Base-by-base conservation (phyloP, 2,888 invertebrate species). In the Pasiphila rectangulata region DNA sequence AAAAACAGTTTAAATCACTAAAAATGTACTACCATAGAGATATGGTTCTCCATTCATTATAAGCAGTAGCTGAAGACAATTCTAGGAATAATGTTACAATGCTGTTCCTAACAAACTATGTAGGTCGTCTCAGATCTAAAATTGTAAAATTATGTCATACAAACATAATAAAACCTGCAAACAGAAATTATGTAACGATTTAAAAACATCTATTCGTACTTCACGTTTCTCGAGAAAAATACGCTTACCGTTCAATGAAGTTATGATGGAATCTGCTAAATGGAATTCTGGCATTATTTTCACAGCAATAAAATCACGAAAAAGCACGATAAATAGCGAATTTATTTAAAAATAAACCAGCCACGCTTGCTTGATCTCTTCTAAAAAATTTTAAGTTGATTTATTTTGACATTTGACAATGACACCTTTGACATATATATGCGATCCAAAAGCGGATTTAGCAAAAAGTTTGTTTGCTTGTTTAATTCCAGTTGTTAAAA, bases 81-180 rank as follows among this genome's bases (percentile, higher is more conserved):
- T 51, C 44, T 56, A 47, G 36, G 47, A 41, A 62, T n/a, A 66
- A 63, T 67, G 67, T 68, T 62, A 69, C 71, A 69, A 62, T 54
- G 60, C 65, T 48, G 54, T 52, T 57, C 16, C 57, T 59, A 72
- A 59, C 63, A 51, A 59, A 64, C 61, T 66, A 78, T 67, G 69
- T 72, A 74, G 79, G 71, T 61, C 72, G 73, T 59, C 61, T 69
- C 51, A 67, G 54, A 69, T 76, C 87, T 88, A 87, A 82, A 88
- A 88, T 83, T 85, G 82, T 79, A 81, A 70, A 74, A 74, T 75
- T 68, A 65, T 78, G 79, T 83, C 81, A 85, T 66, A 70, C 62
- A 68, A 68, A 67, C 64, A 67, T 65, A 65, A 69, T 69, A 71
- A 73, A 70, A 71, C 67, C 67, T 59, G 57, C 68, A 78, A 78